Evolutionary conservation across 2,113 vertebrate species (phyloP), one percentile per base, ranked within the genome.

Genomic region (Etia nguti): DNA sequence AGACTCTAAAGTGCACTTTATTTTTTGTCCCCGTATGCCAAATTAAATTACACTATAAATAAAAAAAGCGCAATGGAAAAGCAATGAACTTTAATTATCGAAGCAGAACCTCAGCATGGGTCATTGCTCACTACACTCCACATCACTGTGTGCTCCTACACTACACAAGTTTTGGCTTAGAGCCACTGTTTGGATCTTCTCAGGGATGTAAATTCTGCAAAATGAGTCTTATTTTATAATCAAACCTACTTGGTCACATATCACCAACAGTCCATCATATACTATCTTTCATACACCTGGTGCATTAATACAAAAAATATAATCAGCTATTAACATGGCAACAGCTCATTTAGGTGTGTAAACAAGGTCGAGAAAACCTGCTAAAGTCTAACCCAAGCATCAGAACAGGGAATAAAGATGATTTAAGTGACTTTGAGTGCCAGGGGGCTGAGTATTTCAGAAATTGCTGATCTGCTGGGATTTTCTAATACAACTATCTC

Each of bases 11-110:
- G 94, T 95, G 94, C 95, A 94, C 94, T 94, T 94, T 93, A 95
- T 96, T 95, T 95, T 90, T 87, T 84, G 57, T 80, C 84, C 80
- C 90, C 52, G 52, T 80, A 88, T 94, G 88, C 93, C 92, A 95
- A 96, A 96, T 95, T 94, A 94, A 95, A 96, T 96, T 95, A 95
- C 85, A 34, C 92, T 93, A 94, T 96, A 91, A 94, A 95, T 94
- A 82, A 79, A 89, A 89, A 86, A 94, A 83, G 77, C 15, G 48
- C 82, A 91, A 90, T 91, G 92, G 88, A 92, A 92, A 95, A 93
- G 89, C 94, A 95, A 95, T 95, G 86, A 94, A 95, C 89, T 94
- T 94, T 93, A 95, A 95, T 95, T 94, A 92, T 94, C 90, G 62
- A 95, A 93, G 88, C 89, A 91, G 83, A 90, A 87, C 89, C 89